These are phyloP conservation scores for Arvicola amphibius DNA, from an alignment of 2,797 vertebrate genomes.

Conservation along the genomic window DNA sequence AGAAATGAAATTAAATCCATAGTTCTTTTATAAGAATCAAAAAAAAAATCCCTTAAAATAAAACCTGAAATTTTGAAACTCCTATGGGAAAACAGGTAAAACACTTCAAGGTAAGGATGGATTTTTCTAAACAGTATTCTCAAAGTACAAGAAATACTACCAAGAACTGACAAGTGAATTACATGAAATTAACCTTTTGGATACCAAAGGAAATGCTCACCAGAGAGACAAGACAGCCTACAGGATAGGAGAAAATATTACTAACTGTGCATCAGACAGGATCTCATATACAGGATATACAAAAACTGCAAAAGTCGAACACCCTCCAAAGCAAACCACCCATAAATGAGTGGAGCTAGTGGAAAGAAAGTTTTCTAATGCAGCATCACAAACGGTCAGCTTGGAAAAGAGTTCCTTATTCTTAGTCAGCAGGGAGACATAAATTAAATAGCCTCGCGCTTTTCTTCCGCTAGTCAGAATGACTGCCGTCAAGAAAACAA, in stretches of 20 bases:
- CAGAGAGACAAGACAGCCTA: not conserved
- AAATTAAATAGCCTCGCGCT: not conserved
- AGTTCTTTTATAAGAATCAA: not conserved
- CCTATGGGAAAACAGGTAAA: not conserved
- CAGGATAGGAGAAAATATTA: not conserved
- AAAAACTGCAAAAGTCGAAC: not conserved
- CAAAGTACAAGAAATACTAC: not conserved
- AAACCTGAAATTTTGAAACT: not conserved
- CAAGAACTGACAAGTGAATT: not conserved
- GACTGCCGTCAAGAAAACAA: not conserved
- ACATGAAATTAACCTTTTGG: not conserved
- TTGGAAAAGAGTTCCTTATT: not conserved
- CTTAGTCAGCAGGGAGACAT: not conserved
- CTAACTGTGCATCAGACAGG: not conserved
- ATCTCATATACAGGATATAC: not conserved
- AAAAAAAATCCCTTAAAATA: not conserved
- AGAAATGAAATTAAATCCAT: not conserved
- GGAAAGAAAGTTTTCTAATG: not conserved
- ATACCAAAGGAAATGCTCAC: not conserved
- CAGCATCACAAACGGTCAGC: not conserved
- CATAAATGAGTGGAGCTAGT: not conserved
- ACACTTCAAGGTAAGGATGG: too few species aligned
- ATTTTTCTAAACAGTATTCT: not conserved
- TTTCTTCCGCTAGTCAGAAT: not conserved
- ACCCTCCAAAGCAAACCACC: not conserved